phyloP scores from a whole-genome alignment of 2,888 invertebrate species.

The Conus canariensis region DNA sequence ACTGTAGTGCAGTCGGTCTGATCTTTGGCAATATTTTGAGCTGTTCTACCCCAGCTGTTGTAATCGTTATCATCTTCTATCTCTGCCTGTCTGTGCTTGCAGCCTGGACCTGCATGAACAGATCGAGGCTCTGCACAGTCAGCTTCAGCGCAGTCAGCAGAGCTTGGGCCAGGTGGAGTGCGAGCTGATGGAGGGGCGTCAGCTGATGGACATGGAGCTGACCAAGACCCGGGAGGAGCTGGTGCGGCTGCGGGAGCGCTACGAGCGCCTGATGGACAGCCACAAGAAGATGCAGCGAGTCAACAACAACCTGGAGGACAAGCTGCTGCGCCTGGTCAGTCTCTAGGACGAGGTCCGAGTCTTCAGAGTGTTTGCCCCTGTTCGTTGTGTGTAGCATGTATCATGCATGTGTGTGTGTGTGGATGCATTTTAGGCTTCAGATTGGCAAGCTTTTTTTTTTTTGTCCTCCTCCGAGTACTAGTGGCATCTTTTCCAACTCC shows the following conservation, averaged over 20 bases:
- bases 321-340: conserved; percentile 90
- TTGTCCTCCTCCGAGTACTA: no score
- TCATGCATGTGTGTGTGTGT: not conserved
- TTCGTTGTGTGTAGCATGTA: not conserved
- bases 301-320: conserved; percentile 96
- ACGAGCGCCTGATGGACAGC: conserved; percentile 94
- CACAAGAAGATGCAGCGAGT: conserved; percentile 95
- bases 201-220: conserved; percentile 86
- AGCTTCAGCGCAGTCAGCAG: conserved; percentile 88
- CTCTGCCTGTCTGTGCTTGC: conserved; percentile 22
- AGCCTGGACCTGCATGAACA: conserved; percentile 88
- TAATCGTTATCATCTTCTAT: not conserved
- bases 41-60: no score
- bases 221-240: conserved; percentile 89
- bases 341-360: not conserved
- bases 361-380: not conserved
- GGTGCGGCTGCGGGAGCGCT: conserved; percentile 93
- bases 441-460: no score
- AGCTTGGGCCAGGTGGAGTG: conserved; percentile 93
- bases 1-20: no score
- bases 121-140: conserved; percentile 91
- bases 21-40: no score
- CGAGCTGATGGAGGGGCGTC: conserved; percentile 88
- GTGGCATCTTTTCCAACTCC: no score
- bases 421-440: not conserved